A percentile compares a stretch with the other conserved stretches of the same genome.
Conservation (phyloP, 2,113 vertebrate genomes). For the Amazona guildingii region DNA sequence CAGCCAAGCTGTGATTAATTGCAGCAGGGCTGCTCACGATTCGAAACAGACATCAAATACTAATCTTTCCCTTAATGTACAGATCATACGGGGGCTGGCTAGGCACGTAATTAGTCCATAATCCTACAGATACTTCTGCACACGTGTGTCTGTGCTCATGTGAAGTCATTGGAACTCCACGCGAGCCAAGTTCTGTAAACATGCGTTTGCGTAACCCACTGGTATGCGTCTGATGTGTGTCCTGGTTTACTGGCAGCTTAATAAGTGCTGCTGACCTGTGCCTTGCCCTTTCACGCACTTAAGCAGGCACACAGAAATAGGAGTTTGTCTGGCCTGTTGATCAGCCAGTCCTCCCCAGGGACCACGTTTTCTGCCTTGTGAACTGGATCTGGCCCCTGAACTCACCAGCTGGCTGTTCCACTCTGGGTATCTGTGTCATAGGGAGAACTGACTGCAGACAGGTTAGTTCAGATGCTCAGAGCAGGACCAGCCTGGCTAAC, state of each 20-base stretch:
- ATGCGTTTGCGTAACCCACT: background rate
- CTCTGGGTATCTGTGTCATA: background rate
- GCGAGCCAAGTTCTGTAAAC: background rate
- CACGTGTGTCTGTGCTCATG: background rate
- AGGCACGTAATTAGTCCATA: background rate
- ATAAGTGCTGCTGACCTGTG: conserved; percentile 28
- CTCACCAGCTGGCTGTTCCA: background rate
- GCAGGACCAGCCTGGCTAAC: background rate
- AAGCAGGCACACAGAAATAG: background rate
- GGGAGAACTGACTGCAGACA: background rate
- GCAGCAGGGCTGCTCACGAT: conserved; percentile 7
- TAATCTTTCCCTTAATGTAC: background rate
- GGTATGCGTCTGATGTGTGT: background rate
- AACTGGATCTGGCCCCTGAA: conserved; percentile 33
- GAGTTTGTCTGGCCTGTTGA: background rate
- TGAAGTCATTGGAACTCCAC: rapidly evolving
- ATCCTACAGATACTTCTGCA: background rate
- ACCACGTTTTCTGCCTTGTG: background rate
- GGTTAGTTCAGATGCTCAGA: background rate
- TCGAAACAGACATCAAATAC: background rate
- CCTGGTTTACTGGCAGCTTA: background rate
- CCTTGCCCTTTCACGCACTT: conserved; percentile 9
- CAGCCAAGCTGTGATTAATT: conserved; percentile 21
- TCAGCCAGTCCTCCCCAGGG: conserved; percentile 11
- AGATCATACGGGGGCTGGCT: background rate